Percentiles rank a stretch among this genome's conserved stretches.
These are phyloP conservation scores for Ceratina japonica DNA, from an alignment of 1,140 invertebrate species.

Conservation along the genomic window DNA sequence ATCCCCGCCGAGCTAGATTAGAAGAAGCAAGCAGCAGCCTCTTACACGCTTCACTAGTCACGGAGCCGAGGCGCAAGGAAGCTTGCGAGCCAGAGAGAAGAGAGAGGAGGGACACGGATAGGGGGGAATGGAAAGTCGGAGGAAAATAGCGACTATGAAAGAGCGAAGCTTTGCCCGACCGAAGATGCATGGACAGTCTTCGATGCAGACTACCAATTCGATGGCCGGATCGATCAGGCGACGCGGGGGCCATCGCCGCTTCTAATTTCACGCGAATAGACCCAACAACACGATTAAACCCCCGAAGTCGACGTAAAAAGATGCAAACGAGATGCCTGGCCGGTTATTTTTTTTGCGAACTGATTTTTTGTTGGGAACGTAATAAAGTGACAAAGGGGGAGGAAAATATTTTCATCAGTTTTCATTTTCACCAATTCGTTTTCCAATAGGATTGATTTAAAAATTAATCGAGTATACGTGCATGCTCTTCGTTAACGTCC, in stretches of 20 bases:
- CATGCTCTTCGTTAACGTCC: slow-evolving; percentile 1
- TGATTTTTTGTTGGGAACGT: too few species aligned
- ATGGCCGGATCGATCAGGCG: slow-evolving; percentile 35
- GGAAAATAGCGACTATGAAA: not conserved
- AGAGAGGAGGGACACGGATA: not conserved
- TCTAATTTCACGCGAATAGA: slow-evolving; percentile 29
- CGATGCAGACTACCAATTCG: slow-evolving; percentile 42
- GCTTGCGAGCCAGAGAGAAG: not conserved
- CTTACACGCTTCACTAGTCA: slow-evolving; percentile 64
- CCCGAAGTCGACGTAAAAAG: not conserved
- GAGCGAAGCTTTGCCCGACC: slow-evolving; percentile 14
- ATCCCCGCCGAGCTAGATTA: slow-evolving; percentile 62
- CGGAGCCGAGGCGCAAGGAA: slow-evolving; percentile 24
- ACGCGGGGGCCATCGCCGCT: slow-evolving; percentile 5
- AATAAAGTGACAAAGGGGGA: not conserved
- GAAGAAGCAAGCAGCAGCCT: slow-evolving; percentile 65
- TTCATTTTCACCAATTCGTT: not conserved
- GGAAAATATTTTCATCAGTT: not conserved
- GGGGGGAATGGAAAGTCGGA: slow-evolving; percentile 37
- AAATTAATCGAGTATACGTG: not conserved
- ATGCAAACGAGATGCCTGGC: too few species aligned
- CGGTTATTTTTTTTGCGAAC: too few species aligned
- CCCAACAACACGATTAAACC: not conserved
- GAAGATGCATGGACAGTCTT: not conserved
- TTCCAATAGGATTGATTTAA: not conserved